Evolutionary conservation across 2,113 vertebrate species (phyloP), one percentile per base, ranked within the genome.

Genomic region (Camelus dromedarius): DNA sequence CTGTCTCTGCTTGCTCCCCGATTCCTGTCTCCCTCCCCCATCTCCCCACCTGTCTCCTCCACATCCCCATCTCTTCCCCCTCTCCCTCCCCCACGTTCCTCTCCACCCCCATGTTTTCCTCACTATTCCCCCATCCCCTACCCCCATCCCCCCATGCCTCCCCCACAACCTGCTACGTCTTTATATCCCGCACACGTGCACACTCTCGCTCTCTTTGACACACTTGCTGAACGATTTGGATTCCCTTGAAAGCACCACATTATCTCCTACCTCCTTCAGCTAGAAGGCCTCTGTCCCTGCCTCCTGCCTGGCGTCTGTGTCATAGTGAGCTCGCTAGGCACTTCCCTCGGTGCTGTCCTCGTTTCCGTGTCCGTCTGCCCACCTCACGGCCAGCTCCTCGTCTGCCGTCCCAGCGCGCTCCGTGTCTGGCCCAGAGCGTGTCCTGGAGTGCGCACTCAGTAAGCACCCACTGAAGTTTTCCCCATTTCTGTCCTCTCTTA

Each of bases 271-370:
- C 15, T 77, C 16, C 48, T 88, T 91, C 58, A 83, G 26, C 50
- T 67, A 62, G 35, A 88, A 72, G 46, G 32, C 75, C 38, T 87
- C 79, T 82, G 24, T 48, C n/a, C 67, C 86, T 22, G 38, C 93
- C 16, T 66, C 58, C 64, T 76, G 50, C 77, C 28, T 69, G 88
- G 91, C 58, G 22, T 97, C 80, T 93, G 48, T 93, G 90, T 97
- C 22, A 30, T 85, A 88, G 42, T 94, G 66, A 76, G 32, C 58
- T 70, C 26, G 48, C 75, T 76, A 91, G 89, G 67, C 7, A 73
- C 38, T 72, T 82, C 60, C 77, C 92, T 76, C 1, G 24, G 30
- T 64, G 38, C 76, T 92, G 22, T 88, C 54, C 85, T 54, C 72
- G 15, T 77, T 81, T 88, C 66, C 11, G 0, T 16, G 5, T 66